phyloP scores from a whole-genome alignment of 2,797 vertebrate species.

The Rousettus madagascariensis region DNA sequence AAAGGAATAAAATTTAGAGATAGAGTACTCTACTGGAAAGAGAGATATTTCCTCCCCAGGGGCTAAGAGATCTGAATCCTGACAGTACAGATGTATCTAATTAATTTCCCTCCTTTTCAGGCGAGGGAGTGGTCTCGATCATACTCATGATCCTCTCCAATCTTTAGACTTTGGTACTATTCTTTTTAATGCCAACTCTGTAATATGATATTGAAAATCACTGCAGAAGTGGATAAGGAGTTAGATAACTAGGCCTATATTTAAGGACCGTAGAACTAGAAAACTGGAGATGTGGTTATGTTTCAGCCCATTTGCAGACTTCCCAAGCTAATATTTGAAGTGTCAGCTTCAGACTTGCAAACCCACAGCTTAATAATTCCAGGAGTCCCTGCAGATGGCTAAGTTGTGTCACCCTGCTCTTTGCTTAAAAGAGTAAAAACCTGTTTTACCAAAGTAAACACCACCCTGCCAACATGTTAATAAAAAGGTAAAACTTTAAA shows the following conservation, averaged over 20 bases:
- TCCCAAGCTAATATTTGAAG: background rate
- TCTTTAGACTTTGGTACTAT: background rate
- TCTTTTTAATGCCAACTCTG: background rate
- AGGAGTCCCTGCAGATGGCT: too few species aligned
- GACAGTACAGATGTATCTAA: background rate
- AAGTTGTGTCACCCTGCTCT: fast-evolving
- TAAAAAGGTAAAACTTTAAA: background rate
- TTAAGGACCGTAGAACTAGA: background rate
- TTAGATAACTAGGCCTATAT: background rate
- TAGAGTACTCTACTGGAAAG: background rate
- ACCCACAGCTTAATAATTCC: background rate
- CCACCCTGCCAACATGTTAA: background rate
- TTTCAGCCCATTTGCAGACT: background rate
- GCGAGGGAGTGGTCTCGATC: background rate
- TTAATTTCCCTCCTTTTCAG: background rate
- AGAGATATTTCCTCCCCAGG: background rate
- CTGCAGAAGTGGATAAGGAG: background rate
- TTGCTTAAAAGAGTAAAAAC: background rate
- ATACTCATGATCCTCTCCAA: background rate
- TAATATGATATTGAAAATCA: background rate
- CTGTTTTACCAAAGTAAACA: background rate
- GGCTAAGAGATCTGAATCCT: background rate
- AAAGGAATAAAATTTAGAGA: background rate
- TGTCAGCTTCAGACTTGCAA: background rate
- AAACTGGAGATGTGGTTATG: background rate